Percentiles rank a stretch among this genome's conserved stretches.
Evolutionary conservation across 2,888 invertebrate genomes (phyloP).

Genomic region (Mesorhabditis belari): DNA sequence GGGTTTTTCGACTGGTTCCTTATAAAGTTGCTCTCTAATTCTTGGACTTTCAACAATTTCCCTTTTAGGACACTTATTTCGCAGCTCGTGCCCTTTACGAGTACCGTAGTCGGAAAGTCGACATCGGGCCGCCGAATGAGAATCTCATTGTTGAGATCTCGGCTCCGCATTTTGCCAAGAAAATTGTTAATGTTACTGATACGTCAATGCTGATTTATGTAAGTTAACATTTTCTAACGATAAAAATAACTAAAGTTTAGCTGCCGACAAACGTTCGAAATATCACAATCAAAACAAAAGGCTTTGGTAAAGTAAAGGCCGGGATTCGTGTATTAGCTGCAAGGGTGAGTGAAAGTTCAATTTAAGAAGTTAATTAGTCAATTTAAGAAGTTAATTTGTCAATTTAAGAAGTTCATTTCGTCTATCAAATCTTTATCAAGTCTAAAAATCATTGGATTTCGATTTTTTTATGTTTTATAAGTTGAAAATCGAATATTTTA

Average conservation of each 20-base stretch:
- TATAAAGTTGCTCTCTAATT: neutral
- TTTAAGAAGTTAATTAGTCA: neutral
- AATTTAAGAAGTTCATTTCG: too few species aligned
- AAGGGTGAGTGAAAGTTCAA: too few species aligned
- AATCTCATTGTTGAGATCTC: neutral
- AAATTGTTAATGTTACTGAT: slow-evolving; percentile 18
- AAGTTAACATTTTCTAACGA: neutral
- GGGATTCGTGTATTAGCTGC: slow-evolving; percentile 37
- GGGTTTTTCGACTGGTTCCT: neutral
- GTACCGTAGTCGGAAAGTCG: slow-evolving; percentile 21
- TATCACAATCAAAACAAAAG: slow-evolving; percentile 25
- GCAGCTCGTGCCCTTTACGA: slow-evolving; percentile 40
- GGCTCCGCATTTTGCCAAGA: neutral
- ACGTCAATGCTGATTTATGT: slow-evolving; percentile 25
- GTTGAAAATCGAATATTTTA: too few species aligned
- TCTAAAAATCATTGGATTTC: too few species aligned
- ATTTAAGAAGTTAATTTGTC: slow-evolving; percentile 14
- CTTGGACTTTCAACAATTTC: neutral
- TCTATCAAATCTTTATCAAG: too few species aligned
- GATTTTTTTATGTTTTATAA: too few species aligned
- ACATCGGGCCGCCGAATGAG: slow-evolving; percentile 17
- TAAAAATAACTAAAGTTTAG: slow-evolving; percentile 11
- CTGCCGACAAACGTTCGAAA: slow-evolving; percentile 32
- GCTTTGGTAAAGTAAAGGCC: slow-evolving; percentile 32
- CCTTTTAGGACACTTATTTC: slow-evolving; percentile 38